Conservation (phyloP, 2,797 vertebrate genomes). For the Lacerta bilineata region DNA sequence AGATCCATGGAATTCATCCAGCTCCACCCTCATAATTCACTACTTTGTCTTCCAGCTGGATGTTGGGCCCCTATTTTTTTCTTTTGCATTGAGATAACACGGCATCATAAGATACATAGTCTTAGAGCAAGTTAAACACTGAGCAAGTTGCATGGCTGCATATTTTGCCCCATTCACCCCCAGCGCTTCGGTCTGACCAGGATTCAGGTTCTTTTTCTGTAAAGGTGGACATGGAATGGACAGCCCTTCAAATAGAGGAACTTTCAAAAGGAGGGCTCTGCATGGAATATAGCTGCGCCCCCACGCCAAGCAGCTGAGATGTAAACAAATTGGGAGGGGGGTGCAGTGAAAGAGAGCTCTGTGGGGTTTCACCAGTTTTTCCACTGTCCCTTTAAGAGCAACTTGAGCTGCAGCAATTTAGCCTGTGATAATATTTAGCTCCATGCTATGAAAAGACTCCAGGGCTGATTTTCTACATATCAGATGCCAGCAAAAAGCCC, state of each 20-base stretch:
- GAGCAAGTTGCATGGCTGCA: background rate
- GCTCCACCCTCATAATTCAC: background rate
- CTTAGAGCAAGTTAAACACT: background rate
- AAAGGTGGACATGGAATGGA: too few species aligned
- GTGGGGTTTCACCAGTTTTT: background rate
- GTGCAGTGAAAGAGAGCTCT: background rate
- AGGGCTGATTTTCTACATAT: background rate
- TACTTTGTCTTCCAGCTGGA: background rate
- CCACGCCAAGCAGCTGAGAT: too few species aligned
- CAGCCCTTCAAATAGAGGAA: too few species aligned
- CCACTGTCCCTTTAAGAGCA: background rate
- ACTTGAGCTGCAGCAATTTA: background rate
- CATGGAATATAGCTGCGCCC: background rate
- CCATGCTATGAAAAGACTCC: background rate
- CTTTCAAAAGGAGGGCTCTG: too few species aligned
- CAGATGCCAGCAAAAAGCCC: background rate
- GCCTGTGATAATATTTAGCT: background rate
- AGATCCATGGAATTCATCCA: background rate
- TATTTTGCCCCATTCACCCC: too few species aligned
- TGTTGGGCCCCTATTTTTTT: background rate
- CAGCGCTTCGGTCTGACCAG: too few species aligned
- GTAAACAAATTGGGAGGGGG: too few species aligned
- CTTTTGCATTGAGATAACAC: background rate
- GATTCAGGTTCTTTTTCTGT: too few species aligned
- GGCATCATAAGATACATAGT: background rate